A percentile compares a stretch with the other conserved stretches of the same genome.
These are phyloP conservation scores for Leptogaster cylindrica DNA, from an alignment of 2,888 invertebrate species.

Conservation along the genomic window DNA sequence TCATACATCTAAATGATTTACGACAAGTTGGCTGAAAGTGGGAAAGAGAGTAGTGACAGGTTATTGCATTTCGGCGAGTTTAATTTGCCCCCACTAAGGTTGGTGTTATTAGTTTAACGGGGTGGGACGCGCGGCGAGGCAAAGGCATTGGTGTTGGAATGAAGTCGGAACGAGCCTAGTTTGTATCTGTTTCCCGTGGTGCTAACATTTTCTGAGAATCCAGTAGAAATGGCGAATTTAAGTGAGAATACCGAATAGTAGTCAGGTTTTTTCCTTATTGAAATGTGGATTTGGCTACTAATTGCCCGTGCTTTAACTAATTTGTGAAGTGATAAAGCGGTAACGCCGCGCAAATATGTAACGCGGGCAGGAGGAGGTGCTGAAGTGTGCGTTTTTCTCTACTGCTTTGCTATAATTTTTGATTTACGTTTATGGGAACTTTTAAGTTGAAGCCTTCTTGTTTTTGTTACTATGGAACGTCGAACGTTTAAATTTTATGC, in stretches of 20 bases:
- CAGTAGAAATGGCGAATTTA: constrained; percentile 18
- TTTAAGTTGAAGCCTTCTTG: constrained; percentile 29
- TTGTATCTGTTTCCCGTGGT: constrained; percentile 17
- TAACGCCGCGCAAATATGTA: neutral
- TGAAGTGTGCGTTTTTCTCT: neutral
- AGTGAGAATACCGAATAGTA: too few relatives aligned
- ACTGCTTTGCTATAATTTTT: constrained; percentile 31
- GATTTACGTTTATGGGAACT: constrained; percentile 32
- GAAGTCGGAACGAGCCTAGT: constrained; percentile 14
- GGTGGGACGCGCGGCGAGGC: too few relatives aligned
- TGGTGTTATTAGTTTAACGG: too few relatives aligned
- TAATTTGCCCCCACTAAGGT: too few relatives aligned
- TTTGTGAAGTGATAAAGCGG: neutral
- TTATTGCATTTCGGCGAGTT: too few relatives aligned
- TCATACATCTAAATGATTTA: too few relatives aligned
- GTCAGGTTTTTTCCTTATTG: constrained; percentile 5
- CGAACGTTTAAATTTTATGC: constrained; percentile 81
- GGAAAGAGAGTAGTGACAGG: too few relatives aligned
- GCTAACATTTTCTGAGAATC: neutral
- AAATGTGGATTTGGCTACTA: neutral
- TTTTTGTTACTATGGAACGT: constrained; percentile 72
- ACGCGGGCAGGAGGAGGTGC: neutral
- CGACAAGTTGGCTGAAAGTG: too few relatives aligned
- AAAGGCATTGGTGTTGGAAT: constrained; percentile 3
- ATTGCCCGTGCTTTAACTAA: neutral